Base-by-base conservation (phyloP, 2,888 invertebrate genomes). In the Cephus pulcher region DNA sequence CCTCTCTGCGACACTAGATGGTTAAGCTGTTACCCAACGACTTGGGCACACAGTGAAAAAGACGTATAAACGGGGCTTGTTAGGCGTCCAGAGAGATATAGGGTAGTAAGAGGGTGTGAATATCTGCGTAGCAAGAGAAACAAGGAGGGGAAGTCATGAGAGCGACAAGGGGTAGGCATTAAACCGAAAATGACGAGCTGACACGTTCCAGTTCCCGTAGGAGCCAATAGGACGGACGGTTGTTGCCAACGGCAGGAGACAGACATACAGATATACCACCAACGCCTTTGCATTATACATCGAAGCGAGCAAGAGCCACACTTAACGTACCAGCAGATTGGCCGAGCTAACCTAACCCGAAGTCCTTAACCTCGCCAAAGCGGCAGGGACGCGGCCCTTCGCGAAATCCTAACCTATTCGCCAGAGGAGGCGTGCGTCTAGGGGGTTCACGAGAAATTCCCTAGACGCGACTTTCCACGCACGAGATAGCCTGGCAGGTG, bases 1-100 rank as follows among this genome's bases (percentile, higher is more conserved):
- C 84, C 79, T 80, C 77, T 80, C 81, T 79, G 80, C 79, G 84
- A 83, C 84, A 85, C 87, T 84, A 85, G 86, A 84, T 84, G 85
- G 84, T 84, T 77, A 76, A 76, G 77, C 79, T 80, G 78, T 79
- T 77, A 73, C 75, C 76, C 74, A 75, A 69, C 77, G 76, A 75
- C 78, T 74, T 76, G 74, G 69, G 74, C 76, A 79, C 79, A 23
- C 23, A 15, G 9, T 23, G 56, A 9, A 56, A 56, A 23, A 56
- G 56, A 12, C 15, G 37, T 23, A 56, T 23, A 23, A 6, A 56
- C 56, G 2, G 6, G 23, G 23, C 9, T 23, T 23, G 23, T 56
- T 23, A 56, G 23, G 23, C 56, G 56, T 9, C 9, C 56, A 23
- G 23, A 56, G 9, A 56, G 9, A 56, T 0, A 56, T 2, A 9